phyloP scores from a whole-genome alignment of 35 echinoderm and acorn worm genomes.

The Ptychodera flava region DNA sequence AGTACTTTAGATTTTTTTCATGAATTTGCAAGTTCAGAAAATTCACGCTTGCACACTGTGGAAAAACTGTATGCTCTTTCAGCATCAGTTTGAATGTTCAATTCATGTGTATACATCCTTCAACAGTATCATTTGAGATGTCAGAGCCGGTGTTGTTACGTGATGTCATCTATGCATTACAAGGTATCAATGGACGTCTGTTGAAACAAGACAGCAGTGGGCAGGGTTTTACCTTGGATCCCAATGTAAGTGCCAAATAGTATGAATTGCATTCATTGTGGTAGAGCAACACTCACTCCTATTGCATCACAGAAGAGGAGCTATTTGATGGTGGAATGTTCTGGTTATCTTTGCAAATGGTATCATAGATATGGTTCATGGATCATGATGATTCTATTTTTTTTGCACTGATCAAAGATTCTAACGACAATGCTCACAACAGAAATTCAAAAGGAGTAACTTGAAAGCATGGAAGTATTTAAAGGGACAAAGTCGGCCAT shows the following conservation, averaged over 20 bases:
- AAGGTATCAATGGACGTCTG: slow-evolving; percentile 79
- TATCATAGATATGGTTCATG: background rate
- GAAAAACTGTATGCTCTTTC: slow-evolving; percentile 21
- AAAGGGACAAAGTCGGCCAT: no score
- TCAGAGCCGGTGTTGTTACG: slow-evolving; percentile 55
- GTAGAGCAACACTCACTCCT: background rate
- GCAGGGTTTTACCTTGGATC: slow-evolving; percentile 67
- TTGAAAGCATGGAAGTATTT: no score
- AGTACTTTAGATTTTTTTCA: no score
- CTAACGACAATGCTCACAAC: no score
- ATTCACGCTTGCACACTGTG: background rate
- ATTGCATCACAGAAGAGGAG: background rate
- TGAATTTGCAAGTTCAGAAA: no score
- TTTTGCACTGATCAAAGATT: no score
- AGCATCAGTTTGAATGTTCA: background rate
- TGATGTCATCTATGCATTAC: slow-evolving; percentile 90
- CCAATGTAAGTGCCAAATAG: slow-evolving; percentile 43
- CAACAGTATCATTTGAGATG: slow-evolving; percentile 57
- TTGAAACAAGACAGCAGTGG: slow-evolving; percentile 52
- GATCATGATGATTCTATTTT: no score
- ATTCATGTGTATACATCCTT: background rate
- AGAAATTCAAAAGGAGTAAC: no score
- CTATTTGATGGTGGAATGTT: background rate
- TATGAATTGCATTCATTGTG: background rate
- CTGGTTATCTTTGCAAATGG: background rate